Base-by-base conservation (phyloP, 1,140 invertebrate genomes). In the Hycleus cichorii region DNA sequence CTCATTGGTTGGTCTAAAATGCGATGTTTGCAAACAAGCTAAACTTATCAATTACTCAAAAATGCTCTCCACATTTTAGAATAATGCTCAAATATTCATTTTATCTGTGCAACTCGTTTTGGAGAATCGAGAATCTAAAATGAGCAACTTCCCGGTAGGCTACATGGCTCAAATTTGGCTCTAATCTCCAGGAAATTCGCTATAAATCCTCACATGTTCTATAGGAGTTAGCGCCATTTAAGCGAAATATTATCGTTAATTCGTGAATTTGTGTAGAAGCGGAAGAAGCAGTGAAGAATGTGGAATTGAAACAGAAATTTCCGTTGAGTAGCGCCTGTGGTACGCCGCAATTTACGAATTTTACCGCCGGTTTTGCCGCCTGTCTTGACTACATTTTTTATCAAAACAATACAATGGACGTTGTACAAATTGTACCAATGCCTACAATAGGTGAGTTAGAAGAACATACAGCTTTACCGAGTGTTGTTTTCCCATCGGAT, bases 341-440 rank as follows among this genome's bases (percentile, higher is more conserved):
- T 5, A 89, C 82, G 25, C 87, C 86, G 4, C 70, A 81, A 50
- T 95, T 84, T 69, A 97, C 95, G 3, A 97, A 97, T 73, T 96
- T 83, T 65, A 93, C 91, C 0, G 78, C 74, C 1, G 81, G 81
- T 1, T 97, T 97, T 77, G 79, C 83, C 8, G 94, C 85, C 49
- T 95, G 91, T 71, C 74, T 98, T 4, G 95, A 98, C 77, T 97
- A 96, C 64, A 95, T 98, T 68, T 95, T 84, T 75, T 93, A 89
- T 73, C 83, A 91, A 66, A 81, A 74, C 39, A 74, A 83, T 45
- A 73, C 78, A 44, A 73, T 95, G 3, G 66, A 78, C 58, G 82
- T 95, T 0, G 70, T 76, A 24, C 82, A 87, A 76, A 80, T 90
- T 1, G 77, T 97, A 51, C 91, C 93, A 3, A 76, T 94, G 59